phyloP scores from a whole-genome alignment of 2,888 invertebrate species.

The Baronia brevicornis region DNA sequence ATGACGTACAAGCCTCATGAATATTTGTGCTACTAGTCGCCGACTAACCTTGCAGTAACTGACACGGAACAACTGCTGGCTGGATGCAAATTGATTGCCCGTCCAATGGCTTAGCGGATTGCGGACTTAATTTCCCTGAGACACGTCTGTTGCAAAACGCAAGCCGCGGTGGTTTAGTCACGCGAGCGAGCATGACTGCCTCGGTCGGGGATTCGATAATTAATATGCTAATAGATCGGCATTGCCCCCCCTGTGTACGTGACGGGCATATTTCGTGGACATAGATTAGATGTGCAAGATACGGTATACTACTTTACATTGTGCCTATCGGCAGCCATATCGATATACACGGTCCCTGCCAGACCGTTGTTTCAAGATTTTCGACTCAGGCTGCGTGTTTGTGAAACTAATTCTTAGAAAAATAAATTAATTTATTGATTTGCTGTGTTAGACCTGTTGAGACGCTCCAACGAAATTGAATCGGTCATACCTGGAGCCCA shows the following conservation, averaged over 20 bases:
- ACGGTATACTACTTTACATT: background rate
- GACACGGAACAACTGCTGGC: constrained; percentile 42
- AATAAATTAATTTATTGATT: too few species aligned
- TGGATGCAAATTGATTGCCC: constrained; percentile 57
- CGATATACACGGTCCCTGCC: too few species aligned
- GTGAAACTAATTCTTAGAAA: too few species aligned
- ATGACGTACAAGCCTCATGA: too few species aligned
- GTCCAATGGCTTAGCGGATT: constrained; percentile 22
- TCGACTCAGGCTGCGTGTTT: too few species aligned
- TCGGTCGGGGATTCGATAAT: constrained; percentile 52
- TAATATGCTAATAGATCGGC: constrained; percentile 62
- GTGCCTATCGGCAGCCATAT: too few species aligned
- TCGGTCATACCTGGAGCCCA: too few species aligned
- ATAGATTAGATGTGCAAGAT: constrained; percentile 26
- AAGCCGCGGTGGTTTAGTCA: constrained; percentile 28
- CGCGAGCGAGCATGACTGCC: constrained; percentile 40
- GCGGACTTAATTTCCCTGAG: constrained; percentile 12
- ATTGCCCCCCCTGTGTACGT: constrained; percentile 52
- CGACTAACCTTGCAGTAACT: too few species aligned
- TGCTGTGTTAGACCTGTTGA: too few species aligned
- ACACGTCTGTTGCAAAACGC: constrained; percentile 4
- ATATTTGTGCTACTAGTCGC: too few species aligned
- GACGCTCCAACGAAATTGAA: too few species aligned
- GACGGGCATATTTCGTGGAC: constrained; percentile 32
- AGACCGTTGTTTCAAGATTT: too few species aligned